These are phyloP conservation scores for Coenobita brevimanus DNA, from an alignment of 1,140 invertebrate species.

Conservation along the genomic window DNA sequence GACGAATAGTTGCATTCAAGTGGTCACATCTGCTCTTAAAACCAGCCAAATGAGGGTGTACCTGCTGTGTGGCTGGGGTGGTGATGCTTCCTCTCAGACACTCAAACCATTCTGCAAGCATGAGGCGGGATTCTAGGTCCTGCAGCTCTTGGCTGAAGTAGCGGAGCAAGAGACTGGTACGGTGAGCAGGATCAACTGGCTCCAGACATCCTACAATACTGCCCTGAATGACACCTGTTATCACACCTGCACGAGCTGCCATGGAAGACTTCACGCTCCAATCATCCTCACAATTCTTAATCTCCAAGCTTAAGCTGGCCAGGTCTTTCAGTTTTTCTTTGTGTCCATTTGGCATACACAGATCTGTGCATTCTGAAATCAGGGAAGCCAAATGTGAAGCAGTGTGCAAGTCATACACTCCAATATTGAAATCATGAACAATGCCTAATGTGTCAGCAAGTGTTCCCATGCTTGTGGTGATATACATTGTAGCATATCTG, in stretches of 20 bases:
- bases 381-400: constrained; percentile 13
- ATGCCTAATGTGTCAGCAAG: constrained; percentile 10
- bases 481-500: constrained; percentile 31
- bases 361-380: background rate
- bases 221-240: constrained; percentile 73
- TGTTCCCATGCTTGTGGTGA: constrained; percentile 15
- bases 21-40: constrained; percentile 71
- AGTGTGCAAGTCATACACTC: constrained; percentile 3
- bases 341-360: background rate
- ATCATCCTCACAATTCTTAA: constrained; percentile 20
- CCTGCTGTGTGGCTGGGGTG: background rate
- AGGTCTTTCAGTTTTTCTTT: constrained; percentile 9
- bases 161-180: constrained; percentile 80
- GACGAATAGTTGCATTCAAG: constrained; percentile 72
- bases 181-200: constrained; percentile 83
- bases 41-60: constrained; percentile 72
- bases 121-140: constrained; percentile 52
- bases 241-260: constrained; percentile 70
- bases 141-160: constrained; percentile 80
- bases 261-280: constrained; percentile 32
- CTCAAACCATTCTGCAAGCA: constrained; percentile 55
- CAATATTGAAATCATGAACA: constrained; percentile 7
- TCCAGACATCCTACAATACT: constrained; percentile 74
- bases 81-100: constrained; percentile 45
- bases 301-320: constrained; percentile 1